phyloP scores from a whole-genome alignment of 2,113 vertebrate genomes.

The Hassar affinis region DNA sequence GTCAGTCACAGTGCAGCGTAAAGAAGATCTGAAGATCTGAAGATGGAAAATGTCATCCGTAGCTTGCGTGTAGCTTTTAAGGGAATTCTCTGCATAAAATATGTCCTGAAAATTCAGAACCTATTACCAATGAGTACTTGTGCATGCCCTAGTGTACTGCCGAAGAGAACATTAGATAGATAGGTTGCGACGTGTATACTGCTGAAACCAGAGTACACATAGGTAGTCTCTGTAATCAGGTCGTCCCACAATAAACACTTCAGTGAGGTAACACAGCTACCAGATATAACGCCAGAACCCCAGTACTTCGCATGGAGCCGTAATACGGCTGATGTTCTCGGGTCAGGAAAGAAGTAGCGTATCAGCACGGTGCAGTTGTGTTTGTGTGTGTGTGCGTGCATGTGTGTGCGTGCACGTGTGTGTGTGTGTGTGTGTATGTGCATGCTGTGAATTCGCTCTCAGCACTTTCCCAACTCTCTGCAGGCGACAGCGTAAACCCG shows the following conservation, averaged over 20 bases:
- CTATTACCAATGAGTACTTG: no score
- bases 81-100: no score
- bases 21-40: not conserved
- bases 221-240: not conserved
- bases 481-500: constrained; percentile 72
- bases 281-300: not conserved
- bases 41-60: not conserved
- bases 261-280: no score
- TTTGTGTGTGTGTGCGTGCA: no score
- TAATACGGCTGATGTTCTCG: not conserved
- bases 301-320: not conserved
- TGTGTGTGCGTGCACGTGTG: not conserved
- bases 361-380: not conserved
- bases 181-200: no score
- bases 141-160: no score
- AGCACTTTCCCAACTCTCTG: constrained; percentile 74
- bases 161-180: no score
- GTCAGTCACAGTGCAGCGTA: not conserved
- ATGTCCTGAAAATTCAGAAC: no score
- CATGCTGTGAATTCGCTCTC: constrained; percentile 73
- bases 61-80: no score
- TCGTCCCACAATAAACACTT: not conserved
- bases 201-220: no score
- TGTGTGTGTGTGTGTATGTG: not conserved
- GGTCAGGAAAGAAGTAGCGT: not conserved